Evolutionary conservation across 2,797 vertebrate genomes (phyloP).

Genomic region (Hippocampus kuda): DNA sequence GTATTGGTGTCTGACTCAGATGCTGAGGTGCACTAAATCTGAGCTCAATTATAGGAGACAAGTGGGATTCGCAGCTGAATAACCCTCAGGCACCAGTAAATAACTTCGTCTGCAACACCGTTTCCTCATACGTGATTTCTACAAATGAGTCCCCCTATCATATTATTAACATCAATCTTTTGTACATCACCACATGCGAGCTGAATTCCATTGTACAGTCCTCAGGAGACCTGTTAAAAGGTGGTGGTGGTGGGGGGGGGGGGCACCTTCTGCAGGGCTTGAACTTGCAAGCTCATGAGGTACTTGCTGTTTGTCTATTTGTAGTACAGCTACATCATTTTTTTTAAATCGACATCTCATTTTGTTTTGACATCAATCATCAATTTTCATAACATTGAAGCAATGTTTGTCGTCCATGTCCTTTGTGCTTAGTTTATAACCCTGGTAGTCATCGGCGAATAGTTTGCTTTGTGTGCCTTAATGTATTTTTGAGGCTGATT

Average conservation of each 20-base stretch:
- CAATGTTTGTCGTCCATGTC: too few species aligned
- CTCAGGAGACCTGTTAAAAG: neutral
- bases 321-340: neutral
- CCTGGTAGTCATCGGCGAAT: too few species aligned
- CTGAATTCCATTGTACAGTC: neutral
- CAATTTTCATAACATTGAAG: too few species aligned
- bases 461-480: too few species aligned
- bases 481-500: too few species aligned
- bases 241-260: too few species aligned
- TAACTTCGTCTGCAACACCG: slow-evolving; percentile 9
- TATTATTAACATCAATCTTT: neutral
- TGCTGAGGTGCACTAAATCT: slow-evolving; percentile 20
- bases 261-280: neutral
- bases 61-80: slow-evolving; percentile 26
- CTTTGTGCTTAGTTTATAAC: too few species aligned
- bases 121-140: slow-evolving; percentile 35
- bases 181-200: neutral
- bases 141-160: slow-evolving; percentile 19
- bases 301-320: neutral
- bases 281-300: neutral
- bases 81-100: slow-evolving; percentile 13
- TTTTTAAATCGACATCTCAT: too few species aligned
- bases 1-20: slow-evolving; percentile 46
- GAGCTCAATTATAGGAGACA: slow-evolving; percentile 13
- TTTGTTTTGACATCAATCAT: too few species aligned